A percentile compares a stretch with the other conserved stretches of the same genome.
Evolutionary conservation across 2,113 vertebrate species (phyloP).

Genomic region (Serinus canaria): DNA sequence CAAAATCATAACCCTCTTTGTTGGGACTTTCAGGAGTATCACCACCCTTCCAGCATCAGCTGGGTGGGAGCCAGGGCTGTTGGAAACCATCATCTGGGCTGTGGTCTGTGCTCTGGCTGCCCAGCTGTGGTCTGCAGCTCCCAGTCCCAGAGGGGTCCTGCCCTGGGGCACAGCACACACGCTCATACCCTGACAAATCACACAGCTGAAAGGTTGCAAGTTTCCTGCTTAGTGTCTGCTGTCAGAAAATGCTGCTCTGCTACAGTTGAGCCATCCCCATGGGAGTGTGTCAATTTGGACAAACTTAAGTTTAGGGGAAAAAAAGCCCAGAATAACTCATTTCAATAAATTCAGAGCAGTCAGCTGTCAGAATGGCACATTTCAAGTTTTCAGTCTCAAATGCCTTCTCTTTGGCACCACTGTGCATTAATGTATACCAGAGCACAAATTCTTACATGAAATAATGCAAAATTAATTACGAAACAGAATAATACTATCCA

Average conservation of each 20-base stretch:
- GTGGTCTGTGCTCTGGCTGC: neutral
- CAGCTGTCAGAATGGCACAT: conserved; percentile 37
- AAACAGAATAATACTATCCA: neutral
- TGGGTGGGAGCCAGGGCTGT: neutral
- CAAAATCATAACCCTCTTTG: neutral
- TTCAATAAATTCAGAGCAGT: conserved; percentile 2
- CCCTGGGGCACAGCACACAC: neutral
- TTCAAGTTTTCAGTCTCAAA: conserved; percentile 11
- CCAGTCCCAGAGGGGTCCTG: neutral
- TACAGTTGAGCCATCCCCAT: neutral
- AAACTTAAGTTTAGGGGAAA: neutral
- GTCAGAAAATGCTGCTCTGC: neutral
- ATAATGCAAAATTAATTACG: neutral
- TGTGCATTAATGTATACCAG: neutral
- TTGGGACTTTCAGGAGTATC: neutral
- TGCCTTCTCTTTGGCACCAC: neutral
- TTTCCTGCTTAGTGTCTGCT: neutral
- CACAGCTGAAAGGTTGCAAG: neutral
- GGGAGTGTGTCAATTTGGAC: neutral
- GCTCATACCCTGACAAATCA: neutral
- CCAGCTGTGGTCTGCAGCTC: neutral
- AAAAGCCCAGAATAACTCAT: neutral
- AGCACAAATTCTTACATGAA: neutral
- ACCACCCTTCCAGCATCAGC: neutral
- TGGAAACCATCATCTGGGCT: neutral